Evolutionary conservation across 2,113 vertebrate genomes (phyloP).

Genomic region (Sprattus sprattus): DNA sequence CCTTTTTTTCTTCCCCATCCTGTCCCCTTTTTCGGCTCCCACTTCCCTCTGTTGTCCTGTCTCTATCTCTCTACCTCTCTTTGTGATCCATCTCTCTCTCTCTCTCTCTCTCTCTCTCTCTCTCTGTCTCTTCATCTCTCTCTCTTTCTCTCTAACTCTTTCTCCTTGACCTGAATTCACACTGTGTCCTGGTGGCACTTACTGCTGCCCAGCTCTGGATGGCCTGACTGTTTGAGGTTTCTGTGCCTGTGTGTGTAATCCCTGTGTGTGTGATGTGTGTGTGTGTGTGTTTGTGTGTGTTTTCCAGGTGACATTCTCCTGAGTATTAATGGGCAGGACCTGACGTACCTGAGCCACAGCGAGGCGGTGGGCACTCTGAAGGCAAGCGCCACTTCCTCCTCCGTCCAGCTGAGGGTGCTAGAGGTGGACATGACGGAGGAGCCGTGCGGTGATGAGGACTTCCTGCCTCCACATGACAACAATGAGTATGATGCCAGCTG

Average conservation of each 20-base stretch:
- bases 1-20: too few relatives aligned
- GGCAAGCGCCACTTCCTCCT: constrained; percentile 86
- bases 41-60: neutral
- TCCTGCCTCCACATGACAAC: constrained; percentile 76
- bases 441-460: constrained; percentile 75
- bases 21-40: neutral
- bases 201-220: neutral
- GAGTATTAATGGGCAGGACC: constrained; percentile 92
- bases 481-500: constrained; percentile 93
- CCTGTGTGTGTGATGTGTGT: neutral
- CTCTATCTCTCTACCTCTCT: neutral
- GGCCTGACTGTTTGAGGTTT: neutral
- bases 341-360: constrained; percentile 91
- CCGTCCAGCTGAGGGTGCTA: constrained; percentile 85
- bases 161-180: constrained; percentile 1
- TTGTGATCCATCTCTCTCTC: too few relatives aligned
- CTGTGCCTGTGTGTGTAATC: neutral
- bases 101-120: neutral
- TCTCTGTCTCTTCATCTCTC: neutral
- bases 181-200: neutral
- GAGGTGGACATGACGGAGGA: constrained; percentile 89
- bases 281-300: constrained; percentile 11
- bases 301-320: constrained; percentile 87
- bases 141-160: neutral
- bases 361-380: constrained; percentile 95